Base-by-base conservation (phyloP, 2,888 invertebrate species). In the Yponomeuta malinellus region DNA sequence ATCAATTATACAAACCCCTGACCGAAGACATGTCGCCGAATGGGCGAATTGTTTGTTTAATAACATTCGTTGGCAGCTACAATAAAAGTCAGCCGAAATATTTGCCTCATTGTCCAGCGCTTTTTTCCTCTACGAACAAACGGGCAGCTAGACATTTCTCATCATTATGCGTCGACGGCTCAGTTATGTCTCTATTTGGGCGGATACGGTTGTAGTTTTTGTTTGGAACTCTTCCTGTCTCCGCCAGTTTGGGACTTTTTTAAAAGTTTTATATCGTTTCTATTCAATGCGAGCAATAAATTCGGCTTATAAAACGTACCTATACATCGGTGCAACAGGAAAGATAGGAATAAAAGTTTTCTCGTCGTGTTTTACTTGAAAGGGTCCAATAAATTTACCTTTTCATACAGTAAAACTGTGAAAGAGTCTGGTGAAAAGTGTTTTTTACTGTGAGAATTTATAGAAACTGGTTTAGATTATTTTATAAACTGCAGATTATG, bases 41-140 rank as follows among this genome's bases (percentile, higher is more conserved):
- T 90, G 87, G 90, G 90, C 90, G 89, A 90, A 89, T 88, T 90
- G 91, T 92, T 92, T 92, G 91, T 92, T 90, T 91, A 91, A 90
- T 89, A 92, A 92, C 90, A 90, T 90, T 84, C 83, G 83, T 78
- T 78, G 43, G 43, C 8, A 43, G 83, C 83, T 85, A 76, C 83
- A 82, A 86, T 86, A 86, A 89, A 89, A 85, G 88, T 89, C 86
- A 82, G 77, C 77, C 83, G 87, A 88, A 88, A 88, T 88, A 88
- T 89, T 86, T 85, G 83, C 79, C 79, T 80, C 83, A 77, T 90
- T 89, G 86, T 86, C 81, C 82, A 78, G 76, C 74, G 76, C 74
- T 82, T 80, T 85, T 88, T 89, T 65, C 37, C 23, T 15, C 6
- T 48, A 84, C 85, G 81, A 80, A 81, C 86, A 86, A 88, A 84